These are phyloP conservation scores for Sitta carolinensis DNA, from an alignment of 2,797 vertebrate genomes.

Conservation along the genomic window DNA sequence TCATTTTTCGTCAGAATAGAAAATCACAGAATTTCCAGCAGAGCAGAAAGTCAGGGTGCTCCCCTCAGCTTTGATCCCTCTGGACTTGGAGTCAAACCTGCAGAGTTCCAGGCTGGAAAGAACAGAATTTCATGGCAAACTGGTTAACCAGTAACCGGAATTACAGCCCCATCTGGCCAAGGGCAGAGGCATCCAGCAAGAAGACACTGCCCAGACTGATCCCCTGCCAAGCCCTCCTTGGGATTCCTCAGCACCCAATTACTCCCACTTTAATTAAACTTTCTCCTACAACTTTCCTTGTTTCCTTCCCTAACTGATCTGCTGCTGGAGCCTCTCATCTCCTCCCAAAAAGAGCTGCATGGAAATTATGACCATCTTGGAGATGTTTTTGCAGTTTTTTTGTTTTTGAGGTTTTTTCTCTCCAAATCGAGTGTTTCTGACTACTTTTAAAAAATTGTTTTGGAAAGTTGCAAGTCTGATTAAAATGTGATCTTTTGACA, in stretches of 20 bases:
- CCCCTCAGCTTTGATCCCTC: background rate
- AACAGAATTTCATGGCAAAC: background rate
- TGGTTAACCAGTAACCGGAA: slow-evolving; percentile 64
- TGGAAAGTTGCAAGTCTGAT: background rate
- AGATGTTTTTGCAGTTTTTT: background rate
- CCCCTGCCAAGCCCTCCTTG: slow-evolving; percentile 7
- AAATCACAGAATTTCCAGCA: background rate
- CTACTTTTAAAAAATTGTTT: background rate
- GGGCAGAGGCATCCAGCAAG: slow-evolving; percentile 42
- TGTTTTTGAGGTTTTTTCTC: background rate
- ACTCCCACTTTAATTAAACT: slow-evolving; percentile 54
- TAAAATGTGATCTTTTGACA: background rate
- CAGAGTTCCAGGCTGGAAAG: background rate
- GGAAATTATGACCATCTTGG: slow-evolving; percentile 33
- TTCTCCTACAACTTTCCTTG: slow-evolving; percentile 23
- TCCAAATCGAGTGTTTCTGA: background rate
- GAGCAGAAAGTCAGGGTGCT: background rate
- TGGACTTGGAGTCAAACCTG: background rate
- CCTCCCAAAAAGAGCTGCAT: slow-evolving; percentile 20
- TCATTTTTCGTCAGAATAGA: background rate
- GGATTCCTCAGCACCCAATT: slow-evolving; percentile 58
- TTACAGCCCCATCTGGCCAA: slow-evolving; percentile 37
- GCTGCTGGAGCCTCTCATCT: slow-evolving; percentile 31
- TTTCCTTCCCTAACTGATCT: slow-evolving; percentile 37
- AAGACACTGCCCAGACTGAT: slow-evolving; percentile 36